Conservation (phyloP, 2,113 vertebrate species). For the Malaclemys terrapin region DNA sequence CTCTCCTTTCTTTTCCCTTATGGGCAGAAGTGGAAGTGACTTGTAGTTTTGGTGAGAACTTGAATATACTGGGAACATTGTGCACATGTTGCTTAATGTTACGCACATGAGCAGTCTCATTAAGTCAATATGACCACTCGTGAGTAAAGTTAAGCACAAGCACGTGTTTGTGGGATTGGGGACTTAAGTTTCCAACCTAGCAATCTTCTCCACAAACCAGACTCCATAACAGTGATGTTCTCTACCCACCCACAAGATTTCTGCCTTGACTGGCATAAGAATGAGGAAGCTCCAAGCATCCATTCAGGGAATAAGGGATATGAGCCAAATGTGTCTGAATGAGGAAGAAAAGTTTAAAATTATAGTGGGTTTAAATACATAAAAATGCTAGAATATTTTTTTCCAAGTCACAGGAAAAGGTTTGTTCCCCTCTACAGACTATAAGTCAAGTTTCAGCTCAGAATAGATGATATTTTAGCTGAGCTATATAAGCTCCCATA, state of each 20-base stretch:
- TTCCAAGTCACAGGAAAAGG: neutral
- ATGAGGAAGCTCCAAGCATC: neutral
- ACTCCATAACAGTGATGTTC: neutral
- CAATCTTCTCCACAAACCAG: neutral
- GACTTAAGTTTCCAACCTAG: neutral
- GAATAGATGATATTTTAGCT: slow-evolving; percentile 46
- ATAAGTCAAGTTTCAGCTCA: slow-evolving; percentile 47
- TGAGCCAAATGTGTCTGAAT: neutral
- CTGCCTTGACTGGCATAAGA: neutral
- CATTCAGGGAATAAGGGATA: neutral
- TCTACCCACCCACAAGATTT: neutral
- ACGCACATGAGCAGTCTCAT: neutral
- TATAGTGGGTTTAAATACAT: neutral
- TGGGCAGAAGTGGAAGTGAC: neutral
- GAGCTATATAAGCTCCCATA: slow-evolving; percentile 48
- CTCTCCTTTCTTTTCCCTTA: neutral
- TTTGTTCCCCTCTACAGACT: slow-evolving; percentile 26
- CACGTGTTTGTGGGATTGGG: neutral
- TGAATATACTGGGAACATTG: neutral
- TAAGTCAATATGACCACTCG: neutral
- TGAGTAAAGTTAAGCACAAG: neutral
- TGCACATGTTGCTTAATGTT: neutral
- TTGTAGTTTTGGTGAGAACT: slow-evolving; percentile 14
- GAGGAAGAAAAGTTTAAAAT: neutral
- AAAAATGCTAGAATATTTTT: neutral